These are phyloP conservation scores for Temnopleurus reevesii DNA, from an alignment of 53 echinoderm and acorn worm species.

Conservation along the genomic window DNA sequence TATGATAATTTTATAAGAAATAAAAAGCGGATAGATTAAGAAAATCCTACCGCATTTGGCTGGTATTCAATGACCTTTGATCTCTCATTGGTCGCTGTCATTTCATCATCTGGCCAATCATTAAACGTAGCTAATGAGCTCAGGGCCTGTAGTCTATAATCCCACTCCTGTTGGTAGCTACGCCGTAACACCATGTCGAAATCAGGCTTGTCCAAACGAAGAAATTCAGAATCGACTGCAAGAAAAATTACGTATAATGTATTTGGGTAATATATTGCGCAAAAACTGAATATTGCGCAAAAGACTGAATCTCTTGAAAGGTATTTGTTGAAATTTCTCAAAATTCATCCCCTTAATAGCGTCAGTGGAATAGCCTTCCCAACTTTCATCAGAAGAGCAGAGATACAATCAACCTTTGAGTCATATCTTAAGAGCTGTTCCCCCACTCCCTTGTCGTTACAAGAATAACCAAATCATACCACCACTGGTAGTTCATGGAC, in stretches of 20 bases:
- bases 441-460: too few relatives aligned
- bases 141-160: slow-evolving; percentile 69
- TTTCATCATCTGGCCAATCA: slow-evolving; percentile 86
- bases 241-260: background rate
- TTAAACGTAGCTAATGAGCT: slow-evolving; percentile 69
- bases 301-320: too few relatives aligned
- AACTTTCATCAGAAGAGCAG: too few relatives aligned
- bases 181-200: slow-evolving; percentile 90
- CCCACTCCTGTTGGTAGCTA: slow-evolving; percentile 90
- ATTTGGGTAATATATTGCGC: too few relatives aligned
- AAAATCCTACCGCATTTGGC: slow-evolving; percentile 74
- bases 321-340: too few relatives aligned
- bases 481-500: too few relatives aligned
- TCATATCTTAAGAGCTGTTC: too few relatives aligned
- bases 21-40: background rate
- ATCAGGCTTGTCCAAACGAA: slow-evolving; percentile 91
- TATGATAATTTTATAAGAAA: background rate
- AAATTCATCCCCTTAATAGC: too few relatives aligned
- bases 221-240: slow-evolving; percentile 84
- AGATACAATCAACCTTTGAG: too few relatives aligned
- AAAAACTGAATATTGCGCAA: too few relatives aligned
- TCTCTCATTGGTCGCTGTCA: slow-evolving; percentile 75
- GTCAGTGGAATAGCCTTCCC: too few relatives aligned
- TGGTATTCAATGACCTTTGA: slow-evolving; percentile 70
- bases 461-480: too few relatives aligned